phyloP scores from a whole-genome alignment of 2,888 invertebrate species.

The Cheilosia vulpina region DNA sequence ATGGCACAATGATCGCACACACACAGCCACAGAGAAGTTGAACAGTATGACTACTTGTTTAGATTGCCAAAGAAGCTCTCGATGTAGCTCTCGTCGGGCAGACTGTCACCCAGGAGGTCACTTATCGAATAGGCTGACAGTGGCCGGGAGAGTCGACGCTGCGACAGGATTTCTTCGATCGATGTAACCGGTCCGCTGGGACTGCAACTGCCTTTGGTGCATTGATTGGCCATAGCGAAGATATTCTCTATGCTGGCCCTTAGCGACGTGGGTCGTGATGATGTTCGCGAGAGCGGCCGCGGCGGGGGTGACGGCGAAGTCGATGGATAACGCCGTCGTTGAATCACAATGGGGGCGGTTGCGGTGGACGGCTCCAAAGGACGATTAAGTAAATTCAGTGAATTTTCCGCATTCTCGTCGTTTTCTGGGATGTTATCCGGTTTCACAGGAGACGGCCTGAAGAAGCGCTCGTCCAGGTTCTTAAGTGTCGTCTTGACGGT shows the following conservation, averaged over 20 bases:
- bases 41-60: constrained; percentile 37
- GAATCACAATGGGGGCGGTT: constrained; percentile 69
- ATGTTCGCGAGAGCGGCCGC: constrained; percentile 41
- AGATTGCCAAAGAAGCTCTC: constrained; percentile 65
- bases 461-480: constrained; percentile 76
- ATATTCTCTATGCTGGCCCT: constrained; percentile 81
- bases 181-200: constrained; percentile 80
- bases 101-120: constrained; percentile 81
- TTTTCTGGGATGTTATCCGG: constrained; percentile 77
- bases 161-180: constrained; percentile 82
- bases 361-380: constrained; percentile 46
- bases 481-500: constrained; percentile 68
- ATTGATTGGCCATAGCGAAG: constrained; percentile 81
- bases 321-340: constrained; percentile 72
- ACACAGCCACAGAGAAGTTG: background rate
- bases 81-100: constrained; percentile 69
- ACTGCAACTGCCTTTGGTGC: constrained; percentile 76
- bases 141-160: constrained; percentile 81
- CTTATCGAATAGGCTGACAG: constrained; percentile 83
- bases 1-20: constrained; percentile 58
- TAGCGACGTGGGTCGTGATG: constrained; percentile 78
- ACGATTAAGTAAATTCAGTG: constrained; percentile 79
- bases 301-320: constrained; percentile 66
- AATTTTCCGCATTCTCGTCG: constrained; percentile 81
- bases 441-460: constrained; percentile 72